Conservation (phyloP, 2,888 invertebrate genomes). For the Metellina segmentata region DNA sequence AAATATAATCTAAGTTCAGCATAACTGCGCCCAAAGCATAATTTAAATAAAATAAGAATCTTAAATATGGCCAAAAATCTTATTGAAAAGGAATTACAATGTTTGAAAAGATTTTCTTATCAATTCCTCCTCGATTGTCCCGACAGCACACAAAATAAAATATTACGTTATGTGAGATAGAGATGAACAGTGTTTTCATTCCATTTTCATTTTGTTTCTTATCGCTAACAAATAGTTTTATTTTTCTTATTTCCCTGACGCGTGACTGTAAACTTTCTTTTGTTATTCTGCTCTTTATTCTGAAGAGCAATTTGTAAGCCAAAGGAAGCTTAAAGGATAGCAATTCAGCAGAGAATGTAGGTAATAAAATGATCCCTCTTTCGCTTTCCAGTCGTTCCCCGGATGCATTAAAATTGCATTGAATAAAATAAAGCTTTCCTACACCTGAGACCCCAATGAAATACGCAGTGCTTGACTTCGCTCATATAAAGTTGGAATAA, state of each 20-base stretch:
- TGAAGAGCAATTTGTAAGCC: conserved; percentile 1
- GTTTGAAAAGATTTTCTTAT: not conserved
- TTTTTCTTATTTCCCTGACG: not conserved
- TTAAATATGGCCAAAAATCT: not conserved
- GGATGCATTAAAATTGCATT: not conserved
- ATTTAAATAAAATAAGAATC: not conserved
- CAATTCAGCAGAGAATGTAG: not conserved
- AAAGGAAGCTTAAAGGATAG: not conserved
- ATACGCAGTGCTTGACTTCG: not conserved
- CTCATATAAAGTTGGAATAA: not conserved
- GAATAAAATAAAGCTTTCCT: not conserved
- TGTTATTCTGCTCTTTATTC: not conserved
- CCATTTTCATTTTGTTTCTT: not conserved
- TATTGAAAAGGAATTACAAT: not conserved
- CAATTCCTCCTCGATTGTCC: not conserved
- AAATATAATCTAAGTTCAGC: no score
- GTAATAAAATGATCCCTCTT: not conserved
- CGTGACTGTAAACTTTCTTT: not conserved
- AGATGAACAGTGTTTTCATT: not conserved
- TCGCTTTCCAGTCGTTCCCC: not conserved
- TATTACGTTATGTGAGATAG: not conserved
- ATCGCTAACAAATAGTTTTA: not conserved
- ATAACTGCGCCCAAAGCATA: not conserved
- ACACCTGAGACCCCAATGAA: conserved; percentile 1
- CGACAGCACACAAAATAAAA: not conserved